Percentiles rank a stretch among this genome's conserved stretches.
Conservation (phyloP, 2,113 vertebrate species). For the Cebidichthys violaceus region DNA sequence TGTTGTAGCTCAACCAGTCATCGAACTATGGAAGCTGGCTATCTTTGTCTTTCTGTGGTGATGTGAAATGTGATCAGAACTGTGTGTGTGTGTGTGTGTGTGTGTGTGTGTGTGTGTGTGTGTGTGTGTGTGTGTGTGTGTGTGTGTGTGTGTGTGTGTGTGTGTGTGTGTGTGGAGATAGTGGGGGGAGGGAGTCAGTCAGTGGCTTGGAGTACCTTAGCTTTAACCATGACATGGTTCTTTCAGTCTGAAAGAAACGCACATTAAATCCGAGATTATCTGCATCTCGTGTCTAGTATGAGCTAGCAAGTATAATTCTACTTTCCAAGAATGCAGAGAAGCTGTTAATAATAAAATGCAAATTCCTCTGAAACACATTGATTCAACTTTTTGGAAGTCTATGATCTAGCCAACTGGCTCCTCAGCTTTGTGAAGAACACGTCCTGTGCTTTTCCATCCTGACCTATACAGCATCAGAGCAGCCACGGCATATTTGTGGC, state of each 20-base stretch:
- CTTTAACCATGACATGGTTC: constrained; percentile 40
- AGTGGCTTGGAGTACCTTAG: constrained; percentile 48
- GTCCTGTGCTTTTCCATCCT: constrained; percentile 26
- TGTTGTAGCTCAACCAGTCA: constrained; percentile 69
- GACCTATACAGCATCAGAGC: constrained; percentile 38
- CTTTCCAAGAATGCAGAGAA: constrained; percentile 7
- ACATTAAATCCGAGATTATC: constrained; percentile 9
- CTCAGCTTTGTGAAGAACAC: constrained; percentile 21
- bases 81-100: constrained; percentile 43
- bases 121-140: constrained; percentile 32
- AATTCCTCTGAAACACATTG: constrained; percentile 37
- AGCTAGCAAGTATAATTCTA: not conserved
- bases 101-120: constrained; percentile 29
- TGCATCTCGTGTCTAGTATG: not conserved
- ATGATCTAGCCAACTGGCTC: constrained; percentile 20
- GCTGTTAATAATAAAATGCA: constrained; percentile 42
- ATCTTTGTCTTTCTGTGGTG: constrained; percentile 80
- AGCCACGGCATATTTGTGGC: constrained; percentile 65
- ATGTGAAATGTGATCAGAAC: constrained; percentile 82
- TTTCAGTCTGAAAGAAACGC: constrained; percentile 23
- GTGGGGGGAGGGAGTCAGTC: constrained; percentile 68
- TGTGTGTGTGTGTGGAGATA: too few species aligned
- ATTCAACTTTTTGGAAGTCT: constrained; percentile 30
- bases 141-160: constrained; percentile 33
- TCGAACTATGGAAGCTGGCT: constrained; percentile 74